Conservation (phyloP, 2,888 invertebrate genomes). For the Agrochola lychnidis region DNA sequence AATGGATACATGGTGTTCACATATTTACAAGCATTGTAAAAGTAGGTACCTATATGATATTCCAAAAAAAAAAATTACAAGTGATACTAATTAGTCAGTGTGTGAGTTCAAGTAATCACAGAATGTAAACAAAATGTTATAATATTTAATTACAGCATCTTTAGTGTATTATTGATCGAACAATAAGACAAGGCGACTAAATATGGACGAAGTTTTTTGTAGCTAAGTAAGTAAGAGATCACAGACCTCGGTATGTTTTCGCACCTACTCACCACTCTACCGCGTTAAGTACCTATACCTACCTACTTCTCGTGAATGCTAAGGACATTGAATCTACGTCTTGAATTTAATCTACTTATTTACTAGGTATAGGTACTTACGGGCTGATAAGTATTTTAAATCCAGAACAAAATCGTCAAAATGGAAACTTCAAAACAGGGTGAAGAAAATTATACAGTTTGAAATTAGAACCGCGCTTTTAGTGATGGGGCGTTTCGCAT, state of each 20-base stretch:
- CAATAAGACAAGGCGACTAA: not conserved
- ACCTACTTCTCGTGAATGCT: slow-evolving; percentile 1
- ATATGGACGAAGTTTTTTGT: not conserved
- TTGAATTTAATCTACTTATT: not conserved
- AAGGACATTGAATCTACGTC: slow-evolving; percentile 6
- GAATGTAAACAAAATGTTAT: no score
- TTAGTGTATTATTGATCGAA: not conserved
- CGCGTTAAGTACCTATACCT: not conserved
- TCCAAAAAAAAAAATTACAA: no score
- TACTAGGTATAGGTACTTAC: not conserved
- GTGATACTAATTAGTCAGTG: no score
- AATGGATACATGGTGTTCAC: no score
- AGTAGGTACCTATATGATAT: no score
- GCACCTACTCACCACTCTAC: slow-evolving; percentile 1
- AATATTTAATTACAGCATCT: no score
- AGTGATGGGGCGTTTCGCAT: slow-evolving; percentile 69
- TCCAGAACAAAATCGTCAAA: not conserved
- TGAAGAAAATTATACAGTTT: slow-evolving; percentile 34
- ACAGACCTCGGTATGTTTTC: slow-evolving; percentile 20
- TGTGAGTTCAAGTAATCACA: no score
- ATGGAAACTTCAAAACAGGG: slow-evolving; percentile 2
- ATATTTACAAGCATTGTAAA: no score
- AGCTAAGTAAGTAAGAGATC: slow-evolving; percentile 13
- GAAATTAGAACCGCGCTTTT: slow-evolving; percentile 42
- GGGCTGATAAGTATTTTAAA: not conserved